phyloP scores from a whole-genome alignment of 2,113 vertebrate genomes.

The Labeo rohita region DNA sequence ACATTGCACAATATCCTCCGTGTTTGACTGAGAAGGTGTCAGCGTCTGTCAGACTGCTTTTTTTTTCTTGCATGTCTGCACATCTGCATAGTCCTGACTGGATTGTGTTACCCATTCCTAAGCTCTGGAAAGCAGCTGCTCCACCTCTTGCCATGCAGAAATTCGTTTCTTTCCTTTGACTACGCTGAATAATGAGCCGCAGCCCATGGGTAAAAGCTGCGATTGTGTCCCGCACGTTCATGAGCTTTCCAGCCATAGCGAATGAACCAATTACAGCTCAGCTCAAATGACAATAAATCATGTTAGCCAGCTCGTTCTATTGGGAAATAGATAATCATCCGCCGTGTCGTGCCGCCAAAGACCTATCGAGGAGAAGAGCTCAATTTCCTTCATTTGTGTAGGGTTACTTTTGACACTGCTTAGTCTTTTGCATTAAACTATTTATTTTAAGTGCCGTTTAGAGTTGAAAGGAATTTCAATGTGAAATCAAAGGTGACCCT shows the following conservation, averaged over 20 bases:
- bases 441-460: neutral
- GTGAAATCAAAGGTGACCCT: neutral
- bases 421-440: conserved; percentile 4
- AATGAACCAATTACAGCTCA: conserved; percentile 54
- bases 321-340: conserved; percentile 52
- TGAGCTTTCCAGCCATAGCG: conserved; percentile 54
- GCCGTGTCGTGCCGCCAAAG: conserved; percentile 13
- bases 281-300: conserved; percentile 50
- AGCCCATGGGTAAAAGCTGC: conserved; percentile 12
- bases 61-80: conserved; percentile 31
- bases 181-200: conserved; percentile 46
- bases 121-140: conserved; percentile 72
- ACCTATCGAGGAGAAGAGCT: conserved; percentile 8
- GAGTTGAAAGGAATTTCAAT: neutral
- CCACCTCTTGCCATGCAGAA: conserved; percentile 66
- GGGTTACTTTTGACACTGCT: neutral
- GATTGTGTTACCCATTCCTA: conserved; percentile 69
- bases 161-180: conserved; percentile 55
- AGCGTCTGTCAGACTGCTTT: conserved; percentile 51
- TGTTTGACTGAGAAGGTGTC: conserved; percentile 39
- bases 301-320: conserved; percentile 40
- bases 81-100: conserved; percentile 62
- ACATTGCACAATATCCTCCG: neutral
- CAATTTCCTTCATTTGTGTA: conserved; percentile 8
- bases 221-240: conserved; percentile 14